Conservation (phyloP, 2,113 vertebrate species). For the Gyps fulvus region DNA sequence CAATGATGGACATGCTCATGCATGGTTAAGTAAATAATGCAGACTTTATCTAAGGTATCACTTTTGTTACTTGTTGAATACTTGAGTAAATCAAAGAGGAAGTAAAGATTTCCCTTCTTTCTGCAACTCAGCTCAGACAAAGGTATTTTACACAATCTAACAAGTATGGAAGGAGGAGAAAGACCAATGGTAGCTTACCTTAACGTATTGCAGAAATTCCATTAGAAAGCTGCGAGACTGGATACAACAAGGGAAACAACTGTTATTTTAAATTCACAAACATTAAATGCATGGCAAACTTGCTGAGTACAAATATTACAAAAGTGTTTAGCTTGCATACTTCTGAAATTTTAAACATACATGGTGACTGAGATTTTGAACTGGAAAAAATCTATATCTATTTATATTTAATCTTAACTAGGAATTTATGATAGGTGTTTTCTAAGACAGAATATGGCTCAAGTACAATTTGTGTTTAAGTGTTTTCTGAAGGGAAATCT, state of each 20-base stretch:
- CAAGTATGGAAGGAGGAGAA: neutral
- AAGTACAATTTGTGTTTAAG: neutral
- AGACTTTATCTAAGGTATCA: neutral
- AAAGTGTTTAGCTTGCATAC: neutral
- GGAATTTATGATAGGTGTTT: neutral
- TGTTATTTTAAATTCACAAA: neutral
- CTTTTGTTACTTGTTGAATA: neutral
- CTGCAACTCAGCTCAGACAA: neutral
- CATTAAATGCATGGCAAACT: neutral
- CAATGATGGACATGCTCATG: neutral
- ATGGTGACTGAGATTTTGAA: neutral
- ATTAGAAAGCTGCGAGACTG: conserved; percentile 88
- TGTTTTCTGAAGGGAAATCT: neutral
- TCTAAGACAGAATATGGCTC: neutral
- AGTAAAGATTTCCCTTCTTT: neutral
- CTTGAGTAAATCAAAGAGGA: neutral
- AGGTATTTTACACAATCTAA: neutral
- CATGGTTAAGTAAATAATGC: neutral
- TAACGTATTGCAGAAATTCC: conserved; percentile 89
- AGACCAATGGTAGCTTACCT: conserved; percentile 75
- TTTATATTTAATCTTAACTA: neutral
- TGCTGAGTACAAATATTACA: neutral
- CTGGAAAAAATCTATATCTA: neutral
- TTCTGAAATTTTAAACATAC: neutral
- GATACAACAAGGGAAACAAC: conserved; percentile 28